Evolutionary conservation across 2,797 vertebrate species (phyloP).

Genomic region (Galago senegalensis): DNA sequence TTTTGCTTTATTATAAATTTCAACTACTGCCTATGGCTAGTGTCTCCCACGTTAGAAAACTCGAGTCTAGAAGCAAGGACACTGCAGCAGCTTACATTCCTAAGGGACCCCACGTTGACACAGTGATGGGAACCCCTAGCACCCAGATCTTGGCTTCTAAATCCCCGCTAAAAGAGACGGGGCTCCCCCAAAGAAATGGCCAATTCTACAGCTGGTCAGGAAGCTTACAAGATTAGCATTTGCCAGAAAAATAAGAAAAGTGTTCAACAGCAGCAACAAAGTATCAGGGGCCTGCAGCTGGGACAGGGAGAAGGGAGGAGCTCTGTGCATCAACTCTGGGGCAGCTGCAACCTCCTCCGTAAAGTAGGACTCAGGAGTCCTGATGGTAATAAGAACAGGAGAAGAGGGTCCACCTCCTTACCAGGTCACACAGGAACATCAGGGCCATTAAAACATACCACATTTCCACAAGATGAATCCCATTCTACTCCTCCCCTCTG

Average conservation of each 20-base stretch:
- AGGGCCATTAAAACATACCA: not conserved
- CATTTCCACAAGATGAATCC: not conserved
- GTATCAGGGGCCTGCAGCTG: rapidly evolving
- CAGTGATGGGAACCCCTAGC: not conserved
- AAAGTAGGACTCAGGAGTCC: not conserved
- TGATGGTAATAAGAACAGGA: rapidly evolving
- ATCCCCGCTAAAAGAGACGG: not conserved
- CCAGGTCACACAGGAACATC: not conserved
- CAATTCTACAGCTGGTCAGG: not conserved
- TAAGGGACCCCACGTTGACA: not conserved
- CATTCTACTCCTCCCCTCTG: not conserved
- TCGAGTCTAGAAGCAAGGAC: not conserved
- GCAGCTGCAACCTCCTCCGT: not conserved
- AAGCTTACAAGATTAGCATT: not conserved
- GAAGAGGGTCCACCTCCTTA: not conserved
- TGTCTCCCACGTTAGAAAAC: no score
- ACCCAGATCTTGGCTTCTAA: not conserved
- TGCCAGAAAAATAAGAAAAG: not conserved
- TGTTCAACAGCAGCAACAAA: not conserved
- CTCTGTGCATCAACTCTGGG: not conserved
- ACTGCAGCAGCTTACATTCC: not conserved
- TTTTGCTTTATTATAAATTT: not conserved
- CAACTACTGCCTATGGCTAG: not conserved
- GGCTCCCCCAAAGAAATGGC: not conserved
- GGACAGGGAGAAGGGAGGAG: not conserved